A percentile compares a stretch with the other conserved stretches of the same genome.
Evolutionary conservation across 2,797 vertebrate species (phyloP).

Genomic region (Lycodopsis pacificus): DNA sequence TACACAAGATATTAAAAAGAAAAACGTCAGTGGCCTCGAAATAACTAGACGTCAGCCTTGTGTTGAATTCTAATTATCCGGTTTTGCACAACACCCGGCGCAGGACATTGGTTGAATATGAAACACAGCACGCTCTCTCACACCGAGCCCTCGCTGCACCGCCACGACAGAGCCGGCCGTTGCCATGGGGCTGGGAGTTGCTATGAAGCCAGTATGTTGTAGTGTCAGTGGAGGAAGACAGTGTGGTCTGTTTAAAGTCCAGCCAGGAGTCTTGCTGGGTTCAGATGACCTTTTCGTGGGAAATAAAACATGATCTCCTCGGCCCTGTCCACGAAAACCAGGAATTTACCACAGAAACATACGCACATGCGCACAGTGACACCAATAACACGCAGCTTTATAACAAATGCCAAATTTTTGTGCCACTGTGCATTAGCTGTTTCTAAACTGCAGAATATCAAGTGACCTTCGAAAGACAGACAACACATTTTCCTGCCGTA

Average conservation of each 20-base stretch:
- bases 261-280: constrained; percentile 66
- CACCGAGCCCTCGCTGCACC: constrained; percentile 50
- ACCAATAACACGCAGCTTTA: constrained; percentile 10
- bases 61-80: constrained; percentile 56
- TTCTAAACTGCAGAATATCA: constrained; percentile 24
- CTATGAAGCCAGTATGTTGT: constrained; percentile 80
- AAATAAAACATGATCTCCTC: constrained; percentile 39
- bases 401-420: not conserved
- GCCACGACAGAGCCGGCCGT: constrained; percentile 71
- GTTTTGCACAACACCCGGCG: constrained; percentile 41
- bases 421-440: not conserved
- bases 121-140: constrained; percentile 79
- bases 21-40: constrained; percentile 11
- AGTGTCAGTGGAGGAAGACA: constrained; percentile 65
- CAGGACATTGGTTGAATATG: constrained; percentile 75
- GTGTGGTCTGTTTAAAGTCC: constrained; percentile 72
- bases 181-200: constrained; percentile 83
- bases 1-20: constrained; percentile 12
- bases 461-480: constrained; percentile 31
- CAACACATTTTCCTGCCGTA: constrained; percentile 19
- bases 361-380: not conserved
- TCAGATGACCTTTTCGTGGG: constrained; percentile 68
- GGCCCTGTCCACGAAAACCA: constrained; percentile 4
- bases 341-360: constrained; percentile 14
- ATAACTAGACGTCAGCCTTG: constrained; percentile 19